Conservation (phyloP, 2,797 vertebrate species). For the Toxotes lorentzi region DNA sequence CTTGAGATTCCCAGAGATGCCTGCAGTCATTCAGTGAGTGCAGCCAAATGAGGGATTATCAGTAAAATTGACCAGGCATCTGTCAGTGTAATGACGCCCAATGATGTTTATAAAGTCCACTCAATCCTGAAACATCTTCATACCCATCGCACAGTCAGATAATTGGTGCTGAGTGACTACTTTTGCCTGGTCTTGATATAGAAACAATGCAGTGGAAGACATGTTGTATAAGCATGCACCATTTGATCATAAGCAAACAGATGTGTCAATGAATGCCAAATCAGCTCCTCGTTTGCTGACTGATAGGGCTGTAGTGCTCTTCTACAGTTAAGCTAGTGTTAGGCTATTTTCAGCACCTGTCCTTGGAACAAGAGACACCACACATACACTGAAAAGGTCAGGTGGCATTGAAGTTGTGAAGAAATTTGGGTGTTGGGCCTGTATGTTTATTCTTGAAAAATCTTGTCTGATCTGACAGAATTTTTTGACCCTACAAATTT, state of each 20-base stretch:
- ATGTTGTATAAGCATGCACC: background rate
- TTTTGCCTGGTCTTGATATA: background rate
- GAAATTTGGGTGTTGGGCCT: background rate
- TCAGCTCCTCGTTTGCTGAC: conserved; percentile 46
- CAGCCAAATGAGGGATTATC: conserved; percentile 29
- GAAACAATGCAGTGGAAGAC: background rate
- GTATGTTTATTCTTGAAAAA: conserved; percentile 17
- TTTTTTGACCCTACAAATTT: background rate
- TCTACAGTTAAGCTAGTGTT: conserved; percentile 63
- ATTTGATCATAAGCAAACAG: conserved; percentile 23
- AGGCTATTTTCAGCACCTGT: conserved; percentile 71
- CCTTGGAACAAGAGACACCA: conserved; percentile 52
- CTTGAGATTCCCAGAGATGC: background rate
- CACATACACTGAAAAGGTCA: conserved; percentile 46
- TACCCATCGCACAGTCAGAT: background rate
- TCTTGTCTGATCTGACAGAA: conserved; percentile 5
- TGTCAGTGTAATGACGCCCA: conserved; percentile 23
- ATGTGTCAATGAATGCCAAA: conserved; percentile 29
- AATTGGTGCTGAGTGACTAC: background rate
- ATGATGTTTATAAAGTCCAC: conserved; percentile 20
- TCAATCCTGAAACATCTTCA: background rate
- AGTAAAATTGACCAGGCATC: conserved; percentile 25
- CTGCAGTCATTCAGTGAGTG: conserved; percentile 26
- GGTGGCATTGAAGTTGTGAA: conserved; percentile 34
- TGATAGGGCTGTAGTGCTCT: conserved; percentile 64